A percentile compares a stretch with the other conserved stretches of the same genome.
Evolutionary conservation across 2,797 vertebrate species (phyloP).

Genomic region (Salmo trutta): DNA sequence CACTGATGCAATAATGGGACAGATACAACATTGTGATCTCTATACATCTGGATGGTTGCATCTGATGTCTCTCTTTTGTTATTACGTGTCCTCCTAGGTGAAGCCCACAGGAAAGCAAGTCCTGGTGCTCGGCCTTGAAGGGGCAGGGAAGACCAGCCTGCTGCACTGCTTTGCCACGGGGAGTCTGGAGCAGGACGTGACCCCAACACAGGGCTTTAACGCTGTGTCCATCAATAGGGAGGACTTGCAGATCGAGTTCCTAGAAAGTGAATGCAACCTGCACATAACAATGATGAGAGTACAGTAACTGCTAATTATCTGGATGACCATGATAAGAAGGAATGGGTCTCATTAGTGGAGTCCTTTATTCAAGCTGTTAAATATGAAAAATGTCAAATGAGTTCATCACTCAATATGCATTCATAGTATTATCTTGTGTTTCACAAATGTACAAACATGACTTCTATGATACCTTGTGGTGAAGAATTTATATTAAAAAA

Average conservation of each 20-base stretch:
- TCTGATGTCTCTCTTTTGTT: background rate
- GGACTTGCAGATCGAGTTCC: conserved; percentile 82
- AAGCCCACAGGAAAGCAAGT: conserved; percentile 75
- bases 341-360: background rate
- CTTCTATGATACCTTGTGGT: background rate
- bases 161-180: conserved; percentile 82
- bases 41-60: too few relatives aligned
- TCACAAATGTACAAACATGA: background rate
- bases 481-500: background rate
- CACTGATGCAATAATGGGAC: too few relatives aligned
- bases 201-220: conserved; percentile 86
- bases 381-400: background rate
- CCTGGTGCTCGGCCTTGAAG: conserved; percentile 91
- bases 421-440: background rate
- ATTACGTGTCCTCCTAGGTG: conserved; percentile 47
- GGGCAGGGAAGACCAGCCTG: conserved; percentile 91
- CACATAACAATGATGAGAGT: background rate
- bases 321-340: too few relatives aligned
- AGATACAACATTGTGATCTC: too few relatives aligned
- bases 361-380: background rate
- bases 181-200: conserved; percentile 72
- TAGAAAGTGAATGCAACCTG: conserved; percentile 83
- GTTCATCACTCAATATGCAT: background rate
- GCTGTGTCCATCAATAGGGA: conserved; percentile 83
- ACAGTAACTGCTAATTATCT: background rate